phyloP scores from a whole-genome alignment of 2,888 invertebrate species.

The Exocentrus adspersus region DNA sequence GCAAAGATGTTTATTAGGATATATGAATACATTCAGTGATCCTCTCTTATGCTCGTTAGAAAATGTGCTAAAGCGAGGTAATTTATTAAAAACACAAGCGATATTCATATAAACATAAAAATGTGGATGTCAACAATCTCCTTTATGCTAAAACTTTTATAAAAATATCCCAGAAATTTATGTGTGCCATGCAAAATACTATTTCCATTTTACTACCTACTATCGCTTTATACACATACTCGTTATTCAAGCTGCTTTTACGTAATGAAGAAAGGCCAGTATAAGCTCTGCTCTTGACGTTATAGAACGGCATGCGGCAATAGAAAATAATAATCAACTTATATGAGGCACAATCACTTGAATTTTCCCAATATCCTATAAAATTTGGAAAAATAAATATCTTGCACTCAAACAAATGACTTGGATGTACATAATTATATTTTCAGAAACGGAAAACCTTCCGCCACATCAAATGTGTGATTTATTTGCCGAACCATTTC shows the following conservation, averaged over 20 bases:
- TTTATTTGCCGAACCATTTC: not conserved
- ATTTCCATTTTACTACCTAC: slow-evolving; percentile 6
- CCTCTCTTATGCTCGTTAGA: slow-evolving; percentile 6
- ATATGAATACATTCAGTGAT: slow-evolving; percentile 3
- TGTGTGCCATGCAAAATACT: slow-evolving; percentile 1
- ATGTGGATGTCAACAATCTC: slow-evolving; percentile 9
- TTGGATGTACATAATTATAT: not conserved
- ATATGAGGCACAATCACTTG: too few relatives aligned
- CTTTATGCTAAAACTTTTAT: slow-evolving; percentile 20
- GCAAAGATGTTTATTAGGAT: not conserved
- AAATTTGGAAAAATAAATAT: too few relatives aligned
- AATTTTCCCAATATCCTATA: too few relatives aligned
- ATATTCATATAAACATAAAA: slow-evolving; percentile 5
- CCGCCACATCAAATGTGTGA: too few relatives aligned
- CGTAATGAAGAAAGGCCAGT: slow-evolving; percentile 1
- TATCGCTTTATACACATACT: slow-evolving; percentile 1
- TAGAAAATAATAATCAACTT: too few relatives aligned
- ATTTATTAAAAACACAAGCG: slow-evolving; percentile 2
- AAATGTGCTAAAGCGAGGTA: not conserved
- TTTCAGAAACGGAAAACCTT: too few relatives aligned
- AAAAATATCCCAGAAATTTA: slow-evolving; percentile 19
- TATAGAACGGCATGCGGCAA: too few relatives aligned
- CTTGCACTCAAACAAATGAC: too few relatives aligned
- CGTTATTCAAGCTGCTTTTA: slow-evolving; percentile 14
- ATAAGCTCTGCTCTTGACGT: not conserved